Evolutionary conservation across 2,797 vertebrate species (phyloP), one percentile per base, ranked within the genome.

Genomic region (Acomys russatus): DNA sequence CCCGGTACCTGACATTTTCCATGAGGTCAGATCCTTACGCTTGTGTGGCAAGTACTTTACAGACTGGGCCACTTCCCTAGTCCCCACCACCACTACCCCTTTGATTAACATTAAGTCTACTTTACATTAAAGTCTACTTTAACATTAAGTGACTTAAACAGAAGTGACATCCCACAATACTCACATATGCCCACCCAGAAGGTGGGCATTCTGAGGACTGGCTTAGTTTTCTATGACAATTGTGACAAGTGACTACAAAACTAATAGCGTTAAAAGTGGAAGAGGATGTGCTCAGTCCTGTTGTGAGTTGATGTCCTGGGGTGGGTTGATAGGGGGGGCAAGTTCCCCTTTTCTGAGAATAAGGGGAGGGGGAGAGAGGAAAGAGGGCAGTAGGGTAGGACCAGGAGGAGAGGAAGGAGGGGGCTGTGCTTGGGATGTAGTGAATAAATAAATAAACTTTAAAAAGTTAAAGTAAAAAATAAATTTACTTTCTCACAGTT

Each of bases 151-250:
- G 4, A 44, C 44, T 44, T 44, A 44, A 44, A 35, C 2, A 1
- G 54, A n/a, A 44, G 4, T 0, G 0, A 33, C 33, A 30, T 10
- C 23, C 25, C 10, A 35, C n/a, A 18, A 30, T 79, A 68, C 1
- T 83, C 56, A n/a, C 15, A 74, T 17, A 92, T 35, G 56, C 68
- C 56, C 9, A 20, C n/a, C 5, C 54, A 25, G 76, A 33, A 8
- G 6, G 22, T 35, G 28, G 61, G 9, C 28, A 61, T 70, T 20
- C 63, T 51, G 20, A 63, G 35, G 35, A n/a, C 28, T 56, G 0
- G 28, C 1, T 59, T 35, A 20, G 14, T 30, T 85, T 66, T 59
- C 66, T 64, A n/a, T 51, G 33, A 28, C 20, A 49, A 25, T 78
- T 93, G 0, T 38, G 59, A 63, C 54, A 89, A 71, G 86, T 49